Conservation (phyloP, 2,113 vertebrate genomes). For the Perca schrenkii region DNA sequence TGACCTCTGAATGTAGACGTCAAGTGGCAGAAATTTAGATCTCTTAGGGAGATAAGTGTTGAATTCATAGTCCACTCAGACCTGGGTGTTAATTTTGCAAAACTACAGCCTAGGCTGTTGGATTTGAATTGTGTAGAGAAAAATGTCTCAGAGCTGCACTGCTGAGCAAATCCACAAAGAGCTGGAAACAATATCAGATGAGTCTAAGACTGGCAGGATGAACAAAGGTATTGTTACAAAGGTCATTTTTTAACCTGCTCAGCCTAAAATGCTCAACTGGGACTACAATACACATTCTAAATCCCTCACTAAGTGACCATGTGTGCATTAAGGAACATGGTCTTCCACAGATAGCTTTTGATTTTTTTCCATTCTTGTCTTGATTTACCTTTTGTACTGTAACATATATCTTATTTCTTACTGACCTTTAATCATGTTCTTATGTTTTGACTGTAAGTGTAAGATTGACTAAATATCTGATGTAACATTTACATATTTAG, state of each 20-base stretch:
- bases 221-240: conserved; percentile 46
- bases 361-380: conserved; percentile 27
- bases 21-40: conserved; percentile 2
- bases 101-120: background rate
- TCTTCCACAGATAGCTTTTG: conserved; percentile 33
- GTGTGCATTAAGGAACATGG: conserved; percentile 19
- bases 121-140: background rate
- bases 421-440: conserved; percentile 23
- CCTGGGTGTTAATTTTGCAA: conserved; percentile 5
- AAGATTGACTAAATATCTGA: conserved; percentile 39
- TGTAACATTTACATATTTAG: conserved; percentile 26
- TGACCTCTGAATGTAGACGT: conserved; percentile 19
- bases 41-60: background rate
- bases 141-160: background rate
- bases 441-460: conserved; percentile 13
- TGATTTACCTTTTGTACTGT: conserved; percentile 39
- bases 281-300: conserved; percentile 20
- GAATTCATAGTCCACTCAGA: background rate
- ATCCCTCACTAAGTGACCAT: conserved; percentile 5
- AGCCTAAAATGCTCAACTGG: conserved; percentile 24
- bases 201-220: conserved; percentile 25
- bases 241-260: conserved; percentile 36
- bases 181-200: conserved; percentile 27
- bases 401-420: conserved; percentile 1
- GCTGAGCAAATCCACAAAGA: conserved; percentile 37